These are phyloP conservation scores for Eremobia ochroleuca DNA, from an alignment of 2,888 invertebrate genomes.

Conservation along the genomic window DNA sequence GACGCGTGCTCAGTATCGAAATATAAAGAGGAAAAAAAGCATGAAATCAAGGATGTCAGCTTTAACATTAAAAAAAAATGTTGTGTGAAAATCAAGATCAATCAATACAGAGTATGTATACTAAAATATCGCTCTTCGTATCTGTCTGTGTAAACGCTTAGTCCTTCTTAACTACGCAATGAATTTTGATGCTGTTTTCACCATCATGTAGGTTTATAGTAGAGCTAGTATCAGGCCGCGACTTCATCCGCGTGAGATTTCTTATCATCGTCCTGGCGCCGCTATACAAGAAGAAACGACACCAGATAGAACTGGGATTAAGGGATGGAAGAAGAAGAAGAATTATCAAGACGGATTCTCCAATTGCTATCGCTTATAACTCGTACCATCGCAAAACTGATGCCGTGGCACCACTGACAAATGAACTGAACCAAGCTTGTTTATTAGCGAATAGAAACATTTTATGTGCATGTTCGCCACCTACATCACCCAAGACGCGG, in stretches of 20 bases:
- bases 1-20: no score
- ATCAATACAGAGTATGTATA: neutral
- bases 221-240: no score
- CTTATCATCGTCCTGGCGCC: neutral
- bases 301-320: neutral
- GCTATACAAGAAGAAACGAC: neutral
- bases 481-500: conserved; percentile 57
- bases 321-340: neutral
- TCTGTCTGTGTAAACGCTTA: neutral
- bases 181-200: neutral
- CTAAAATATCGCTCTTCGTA: neutral
- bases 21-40: no score
- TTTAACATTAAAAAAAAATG: neutral
- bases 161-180: neutral
- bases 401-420: conserved; percentile 80
- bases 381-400: conserved; percentile 64
- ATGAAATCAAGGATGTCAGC: neutral
- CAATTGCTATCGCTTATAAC: conserved; percentile 52
- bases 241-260: no score
- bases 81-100: neutral
- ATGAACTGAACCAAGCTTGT: conserved; percentile 82
- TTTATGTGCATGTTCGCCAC: conserved; percentile 73
- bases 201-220: neutral
- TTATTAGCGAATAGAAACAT: conserved; percentile 81
- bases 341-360: neutral